phyloP scores from a whole-genome alignment of 1,140 invertebrate species.

The Diachasma alloeum region DNA sequence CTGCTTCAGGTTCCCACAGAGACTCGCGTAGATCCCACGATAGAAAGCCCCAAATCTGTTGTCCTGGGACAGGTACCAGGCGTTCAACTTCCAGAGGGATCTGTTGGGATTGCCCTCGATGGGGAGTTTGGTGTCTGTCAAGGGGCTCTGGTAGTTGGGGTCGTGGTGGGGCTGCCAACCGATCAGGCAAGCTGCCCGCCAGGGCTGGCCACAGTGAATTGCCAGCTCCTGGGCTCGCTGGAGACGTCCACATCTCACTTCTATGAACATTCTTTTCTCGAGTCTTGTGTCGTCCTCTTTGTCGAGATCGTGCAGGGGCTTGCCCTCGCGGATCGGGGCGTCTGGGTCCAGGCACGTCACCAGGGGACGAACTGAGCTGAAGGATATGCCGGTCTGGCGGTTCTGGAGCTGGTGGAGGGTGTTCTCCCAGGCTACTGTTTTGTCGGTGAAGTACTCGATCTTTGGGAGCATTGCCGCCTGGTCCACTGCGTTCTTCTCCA shows the following conservation, averaged over 20 bases:
- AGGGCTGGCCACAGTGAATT: conserved; percentile 84
- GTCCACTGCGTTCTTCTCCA: conserved; percentile 84
- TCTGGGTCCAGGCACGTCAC: conserved; percentile 91
- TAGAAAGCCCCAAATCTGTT: conserved; percentile 63
- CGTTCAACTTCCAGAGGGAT: conserved; percentile 90
- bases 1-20: conserved; percentile 84
- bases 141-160: conserved; percentile 72
- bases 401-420: conserved; percentile 82
- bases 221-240: conserved; percentile 86
- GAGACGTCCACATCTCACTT: conserved; percentile 84
- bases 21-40: conserved; percentile 76
- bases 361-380: conserved; percentile 68
- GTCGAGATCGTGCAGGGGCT: conserved; percentile 87
- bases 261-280: conserved; percentile 65
- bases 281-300: conserved; percentile 86
- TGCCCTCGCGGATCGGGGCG: conserved; percentile 83
- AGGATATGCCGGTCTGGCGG: conserved; percentile 65
- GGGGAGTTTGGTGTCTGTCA: conserved; percentile 65
- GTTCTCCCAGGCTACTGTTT: conserved; percentile 89
- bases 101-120: conserved; percentile 86
- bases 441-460: conserved; percentile 77
- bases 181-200: conserved; percentile 88
- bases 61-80: conserved; percentile 77
- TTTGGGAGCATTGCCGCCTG: conserved; percentile 71
- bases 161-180: conserved; percentile 89